These are phyloP conservation scores for Petrocephalus zakoni DNA, from an alignment of 2,113 vertebrate species.

Conservation along the genomic window DNA sequence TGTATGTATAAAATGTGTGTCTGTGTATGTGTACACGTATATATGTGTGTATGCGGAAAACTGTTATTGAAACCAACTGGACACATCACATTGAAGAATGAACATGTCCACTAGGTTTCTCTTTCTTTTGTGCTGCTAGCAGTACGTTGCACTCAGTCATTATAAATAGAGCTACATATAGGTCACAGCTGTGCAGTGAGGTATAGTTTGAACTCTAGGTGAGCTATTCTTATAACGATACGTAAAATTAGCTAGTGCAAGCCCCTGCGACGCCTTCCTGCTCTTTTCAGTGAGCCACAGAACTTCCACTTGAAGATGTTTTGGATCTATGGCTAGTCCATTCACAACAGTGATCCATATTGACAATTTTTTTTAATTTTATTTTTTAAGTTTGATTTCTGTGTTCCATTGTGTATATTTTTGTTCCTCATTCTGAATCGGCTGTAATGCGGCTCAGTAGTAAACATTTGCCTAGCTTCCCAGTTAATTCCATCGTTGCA, in stretches of 20 bases:
- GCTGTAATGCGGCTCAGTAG: neutral
- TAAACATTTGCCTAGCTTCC: neutral
- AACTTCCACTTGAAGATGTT: neutral
- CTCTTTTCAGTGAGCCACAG: neutral
- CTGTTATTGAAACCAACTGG: neutral
- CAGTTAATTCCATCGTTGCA: neutral
- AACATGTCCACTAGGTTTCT: neutral
- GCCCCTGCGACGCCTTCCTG: neutral
- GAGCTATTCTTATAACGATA: neutral
- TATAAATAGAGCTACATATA: constrained; percentile 4
- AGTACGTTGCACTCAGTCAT: neutral
- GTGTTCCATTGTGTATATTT: neutral
- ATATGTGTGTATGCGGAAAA: neutral
- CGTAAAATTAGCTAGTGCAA: neutral
- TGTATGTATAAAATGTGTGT: too few species aligned
- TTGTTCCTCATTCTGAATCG: neutral
- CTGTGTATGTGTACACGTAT: too few species aligned
- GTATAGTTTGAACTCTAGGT: neutral
- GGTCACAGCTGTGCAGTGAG: neutral
- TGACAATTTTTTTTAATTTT: neutral
- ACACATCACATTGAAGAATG: neutral
- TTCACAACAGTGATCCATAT: neutral
- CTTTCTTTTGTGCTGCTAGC: neutral
- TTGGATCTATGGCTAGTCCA: neutral
- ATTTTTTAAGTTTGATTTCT: neutral